Base-by-base conservation (phyloP, 2,888 invertebrate genomes). In the Rhopalosiphum nymphaeae region DNA sequence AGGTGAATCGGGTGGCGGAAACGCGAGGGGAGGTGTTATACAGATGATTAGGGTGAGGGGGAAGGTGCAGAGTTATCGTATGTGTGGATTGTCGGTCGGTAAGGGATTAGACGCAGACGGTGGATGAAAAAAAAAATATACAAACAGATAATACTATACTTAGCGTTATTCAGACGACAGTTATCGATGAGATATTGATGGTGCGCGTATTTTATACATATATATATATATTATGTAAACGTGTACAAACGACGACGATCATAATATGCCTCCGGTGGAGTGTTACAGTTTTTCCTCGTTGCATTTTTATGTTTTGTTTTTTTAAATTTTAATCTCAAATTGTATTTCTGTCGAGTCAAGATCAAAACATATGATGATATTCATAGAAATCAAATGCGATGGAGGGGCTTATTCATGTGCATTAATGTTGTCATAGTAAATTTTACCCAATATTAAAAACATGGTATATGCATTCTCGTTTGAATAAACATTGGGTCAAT, bases 121-220 rank as follows among this genome's bases (percentile, higher is more conserved):
- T 21, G 78, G 7, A 78, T 1, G n/a, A 16, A 67, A 67, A 67
- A 67, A 36, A 36, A n/a, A 16, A 36, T 21, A n/a, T 36, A 78
- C 78, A 78, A 42, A 78, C 78, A 78, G 36, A 78, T 78, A 78
- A 78, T 36, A 21, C 78, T 36, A 36, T 36, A 78, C 36, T 36
- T 36, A 78, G 21, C 36, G 78, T 78, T 78, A 21, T 36, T 36
- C 78, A 78, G 78, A 78, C 36, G 78, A 78, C 78, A 78, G 78
- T 78, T 78, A 78, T 78, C 78, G 78, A 78, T 21, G 78, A 78
- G 78, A 78, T 78, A 78, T 78, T 78, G 78, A 78, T 78, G 21
- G 36, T 21, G 78, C 78, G 2, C 36, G 21, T 36, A 78, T 78
- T 78, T 9, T 78, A 21, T 67, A 67, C 16, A 16, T 49, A n/a